phyloP scores from a whole-genome alignment of 1,140 invertebrate species.

The Himalopsyche phryganea region DNA sequence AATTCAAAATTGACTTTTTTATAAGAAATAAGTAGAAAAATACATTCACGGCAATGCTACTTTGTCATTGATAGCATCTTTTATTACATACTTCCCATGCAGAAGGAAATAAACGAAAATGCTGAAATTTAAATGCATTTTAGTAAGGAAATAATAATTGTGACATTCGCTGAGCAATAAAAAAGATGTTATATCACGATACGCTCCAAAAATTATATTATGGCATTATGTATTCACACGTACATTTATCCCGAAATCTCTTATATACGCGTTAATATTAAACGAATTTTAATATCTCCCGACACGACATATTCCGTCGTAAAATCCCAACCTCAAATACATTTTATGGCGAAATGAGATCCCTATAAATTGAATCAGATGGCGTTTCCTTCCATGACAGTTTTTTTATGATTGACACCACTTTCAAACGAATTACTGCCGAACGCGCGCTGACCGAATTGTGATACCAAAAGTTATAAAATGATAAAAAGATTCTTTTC shows the following conservation, averaged over 20 bases:
- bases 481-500: too few relatives aligned
- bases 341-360: slow-evolving; percentile 28
- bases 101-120: too few relatives aligned
- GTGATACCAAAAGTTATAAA: not conserved
- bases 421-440: slow-evolving; percentile 14
- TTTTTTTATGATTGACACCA: slow-evolving; percentile 16
- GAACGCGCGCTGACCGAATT: slow-evolving; percentile 1
- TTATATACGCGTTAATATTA: slow-evolving; percentile 18
- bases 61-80: too few relatives aligned
- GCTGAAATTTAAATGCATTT: too few relatives aligned
- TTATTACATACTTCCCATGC: too few relatives aligned
- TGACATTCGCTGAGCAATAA: not conserved
- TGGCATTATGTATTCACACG: not conserved
- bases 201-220: not conserved
- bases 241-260: not conserved
- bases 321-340: slow-evolving; percentile 28
- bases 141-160: too few relatives aligned
- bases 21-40: too few relatives aligned
- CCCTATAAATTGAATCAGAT: slow-evolving; percentile 26
- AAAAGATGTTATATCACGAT: not conserved
- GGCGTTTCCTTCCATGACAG: not conserved
- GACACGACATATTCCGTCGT: slow-evolving; percentile 26
- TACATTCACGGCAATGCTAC: too few relatives aligned
- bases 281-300: slow-evolving; percentile 25
- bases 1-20: too few relatives aligned